A percentile compares a stretch with the other conserved stretches of the same genome.
Conservation (phyloP, 2,888 invertebrate species). For the Pseudoips prasinana region DNA sequence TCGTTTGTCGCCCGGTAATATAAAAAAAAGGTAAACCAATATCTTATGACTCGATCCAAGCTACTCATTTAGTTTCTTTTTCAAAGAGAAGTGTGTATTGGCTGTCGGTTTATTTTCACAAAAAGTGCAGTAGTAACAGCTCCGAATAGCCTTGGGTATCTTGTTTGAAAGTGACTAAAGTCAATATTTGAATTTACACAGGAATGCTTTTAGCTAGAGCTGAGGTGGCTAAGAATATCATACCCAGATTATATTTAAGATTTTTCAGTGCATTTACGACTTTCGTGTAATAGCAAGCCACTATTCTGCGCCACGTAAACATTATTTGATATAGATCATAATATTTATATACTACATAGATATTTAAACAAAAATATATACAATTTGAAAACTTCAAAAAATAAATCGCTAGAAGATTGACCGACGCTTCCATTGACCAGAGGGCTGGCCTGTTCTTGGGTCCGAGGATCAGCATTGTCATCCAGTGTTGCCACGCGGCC, state of each 20-base stretch:
- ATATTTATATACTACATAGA: background rate
- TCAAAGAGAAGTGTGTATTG: slow-evolving; percentile 16
- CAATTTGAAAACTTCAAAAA: too few relatives aligned
- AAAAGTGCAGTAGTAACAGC: slow-evolving; percentile 15
- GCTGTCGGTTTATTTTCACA: slow-evolving; percentile 16
- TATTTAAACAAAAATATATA: background rate
- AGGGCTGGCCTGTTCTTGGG: too few relatives aligned
- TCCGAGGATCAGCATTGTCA: too few relatives aligned
- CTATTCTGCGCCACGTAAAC: background rate
- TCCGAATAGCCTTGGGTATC: background rate
- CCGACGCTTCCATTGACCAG: too few relatives aligned
- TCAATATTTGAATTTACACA: background rate
- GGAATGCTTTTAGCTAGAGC: background rate
- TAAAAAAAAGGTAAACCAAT: too few relatives aligned
- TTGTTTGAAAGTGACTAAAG: background rate
- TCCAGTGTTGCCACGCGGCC: too few relatives aligned
- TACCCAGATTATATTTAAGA: too few relatives aligned
- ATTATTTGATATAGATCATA: background rate
- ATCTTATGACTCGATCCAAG: too few relatives aligned
- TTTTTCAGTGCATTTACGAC: too few relatives aligned
- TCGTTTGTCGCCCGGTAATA: too few relatives aligned
- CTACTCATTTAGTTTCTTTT: slow-evolving; percentile 12
- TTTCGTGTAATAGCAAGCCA: too few relatives aligned
- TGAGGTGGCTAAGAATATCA: background rate
- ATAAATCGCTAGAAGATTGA: background rate